Percentiles rank a stretch among this genome's conserved stretches.
Evolutionary conservation across 1,140 invertebrate genomes (phyloP).

Genomic region (Pararge aegeria): DNA sequence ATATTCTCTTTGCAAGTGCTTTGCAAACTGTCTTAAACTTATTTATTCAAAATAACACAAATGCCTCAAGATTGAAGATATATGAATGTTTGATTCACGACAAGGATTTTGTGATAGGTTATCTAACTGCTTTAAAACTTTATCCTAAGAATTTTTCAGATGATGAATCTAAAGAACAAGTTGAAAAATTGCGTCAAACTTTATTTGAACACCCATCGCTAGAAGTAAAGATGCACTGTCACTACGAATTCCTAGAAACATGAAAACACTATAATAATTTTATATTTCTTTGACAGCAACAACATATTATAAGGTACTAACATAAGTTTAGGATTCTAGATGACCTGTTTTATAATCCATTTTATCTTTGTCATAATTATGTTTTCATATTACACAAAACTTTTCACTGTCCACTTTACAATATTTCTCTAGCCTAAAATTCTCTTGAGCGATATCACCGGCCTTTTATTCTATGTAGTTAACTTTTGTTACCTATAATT

Average conservation of each 20-base stretch:
- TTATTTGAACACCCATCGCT: conserved; percentile 39
- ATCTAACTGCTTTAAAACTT: conserved; percentile 36
- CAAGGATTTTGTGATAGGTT: conserved; percentile 36
- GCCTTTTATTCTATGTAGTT: no score
- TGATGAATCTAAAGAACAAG: conserved; percentile 15
- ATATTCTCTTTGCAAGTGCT: conserved; percentile 19
- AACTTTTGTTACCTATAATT: no score
- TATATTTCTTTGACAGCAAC: no score
- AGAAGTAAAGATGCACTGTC: conserved; percentile 57
- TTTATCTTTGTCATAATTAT: no score
- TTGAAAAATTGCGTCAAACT: conserved; percentile 27
- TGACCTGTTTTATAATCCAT: no score
- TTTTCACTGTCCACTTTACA: no score
- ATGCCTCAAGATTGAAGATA: conserved; percentile 20
- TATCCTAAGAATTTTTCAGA: conserved; percentile 16
- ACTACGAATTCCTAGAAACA: conserved; percentile 16
- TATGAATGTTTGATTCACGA: conserved; percentile 22
- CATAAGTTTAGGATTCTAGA: no score
- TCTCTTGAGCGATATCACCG: no score
- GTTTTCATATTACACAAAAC: no score
- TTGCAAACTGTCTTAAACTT: conserved; percentile 26
- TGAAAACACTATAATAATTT: no score
- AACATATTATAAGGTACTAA: no score
- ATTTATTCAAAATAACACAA: conserved; percentile 6
- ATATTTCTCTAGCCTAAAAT: no score